Conservation (phyloP, 2,888 invertebrate genomes). For the Euzophera pinguis region DNA sequence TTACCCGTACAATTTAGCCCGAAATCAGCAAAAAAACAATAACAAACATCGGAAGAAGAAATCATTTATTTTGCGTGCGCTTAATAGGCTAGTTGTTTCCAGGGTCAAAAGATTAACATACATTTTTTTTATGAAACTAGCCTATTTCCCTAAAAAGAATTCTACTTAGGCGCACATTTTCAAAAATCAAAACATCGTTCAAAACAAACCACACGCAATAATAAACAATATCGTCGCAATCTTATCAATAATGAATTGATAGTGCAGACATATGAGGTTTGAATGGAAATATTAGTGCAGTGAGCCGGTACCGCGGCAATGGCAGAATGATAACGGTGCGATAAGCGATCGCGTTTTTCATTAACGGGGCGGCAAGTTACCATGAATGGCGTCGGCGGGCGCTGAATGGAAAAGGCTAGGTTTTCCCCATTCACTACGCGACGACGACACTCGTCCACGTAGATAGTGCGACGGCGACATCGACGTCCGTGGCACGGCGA, state of each 20-base stretch:
- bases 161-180: too few species aligned
- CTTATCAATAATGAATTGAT: conserved; percentile 22
- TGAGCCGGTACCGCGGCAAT: conserved; percentile 45
- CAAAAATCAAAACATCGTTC: background rate
- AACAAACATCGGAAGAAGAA: too few species aligned
- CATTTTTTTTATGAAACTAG: too few species aligned
- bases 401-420: conserved; percentile 70
- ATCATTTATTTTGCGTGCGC: too few species aligned
- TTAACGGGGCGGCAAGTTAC: conserved; percentile 71
- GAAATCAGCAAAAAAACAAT: too few species aligned
- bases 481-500: background rate
- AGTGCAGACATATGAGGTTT: conserved; percentile 35
- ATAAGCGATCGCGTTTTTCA: conserved; percentile 68
- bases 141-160: too few species aligned
- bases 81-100: too few species aligned
- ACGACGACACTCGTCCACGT: conserved; percentile 22
- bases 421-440: conserved; percentile 57
- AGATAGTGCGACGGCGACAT: background rate
- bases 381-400: conserved; percentile 61
- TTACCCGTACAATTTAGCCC: too few species aligned
- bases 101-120: too few species aligned
- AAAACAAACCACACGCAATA: background rate
- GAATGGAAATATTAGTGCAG: conserved; percentile 49
- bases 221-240: conserved; percentile 20
- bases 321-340: conserved; percentile 53